Percentiles rank a stretch among this genome's conserved stretches.
Conservation (phyloP, 1,140 invertebrate species). For the Sitodiplosis mosellana region DNA sequence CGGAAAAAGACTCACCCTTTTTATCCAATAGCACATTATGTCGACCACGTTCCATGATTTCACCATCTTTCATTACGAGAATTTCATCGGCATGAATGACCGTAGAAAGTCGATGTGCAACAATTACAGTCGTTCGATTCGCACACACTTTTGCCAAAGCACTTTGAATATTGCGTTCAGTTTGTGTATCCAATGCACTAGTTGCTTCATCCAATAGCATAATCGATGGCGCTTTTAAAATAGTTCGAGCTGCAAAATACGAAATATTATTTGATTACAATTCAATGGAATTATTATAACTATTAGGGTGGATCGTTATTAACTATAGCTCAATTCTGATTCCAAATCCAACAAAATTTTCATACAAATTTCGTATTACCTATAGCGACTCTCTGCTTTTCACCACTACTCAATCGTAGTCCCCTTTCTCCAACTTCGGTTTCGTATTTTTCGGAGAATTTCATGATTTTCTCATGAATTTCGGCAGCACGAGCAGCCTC, state of each 20-base stretch:
- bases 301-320: no score
- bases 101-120: constrained; percentile 84
- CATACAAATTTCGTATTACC: no score
- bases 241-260: constrained; percentile 44
- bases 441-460: constrained; percentile 76
- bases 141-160: constrained; percentile 57
- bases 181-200: constrained; percentile 66
- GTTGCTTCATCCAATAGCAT: constrained; percentile 83
- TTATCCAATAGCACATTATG: constrained; percentile 58
- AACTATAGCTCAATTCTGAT: neutral
- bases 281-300: no score
- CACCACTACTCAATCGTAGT: constrained; percentile 65
- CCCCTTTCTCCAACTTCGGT: constrained; percentile 71
- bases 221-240: constrained; percentile 69
- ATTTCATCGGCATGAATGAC: constrained; percentile 88
- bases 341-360: neutral
- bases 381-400: constrained; percentile 88
- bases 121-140: constrained; percentile 78
- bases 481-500: constrained; percentile 79
- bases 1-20: constrained; percentile 30
- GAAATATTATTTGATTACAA: neutral
- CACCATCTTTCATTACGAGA: constrained; percentile 72
- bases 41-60: constrained; percentile 74
- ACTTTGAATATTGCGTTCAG: constrained; percentile 65
- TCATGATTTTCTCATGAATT: constrained; percentile 80